A percentile compares a stretch with the other conserved stretches of the same genome.
Conservation (phyloP, 1,140 invertebrate species). For the Saccostrea glomerata region DNA sequence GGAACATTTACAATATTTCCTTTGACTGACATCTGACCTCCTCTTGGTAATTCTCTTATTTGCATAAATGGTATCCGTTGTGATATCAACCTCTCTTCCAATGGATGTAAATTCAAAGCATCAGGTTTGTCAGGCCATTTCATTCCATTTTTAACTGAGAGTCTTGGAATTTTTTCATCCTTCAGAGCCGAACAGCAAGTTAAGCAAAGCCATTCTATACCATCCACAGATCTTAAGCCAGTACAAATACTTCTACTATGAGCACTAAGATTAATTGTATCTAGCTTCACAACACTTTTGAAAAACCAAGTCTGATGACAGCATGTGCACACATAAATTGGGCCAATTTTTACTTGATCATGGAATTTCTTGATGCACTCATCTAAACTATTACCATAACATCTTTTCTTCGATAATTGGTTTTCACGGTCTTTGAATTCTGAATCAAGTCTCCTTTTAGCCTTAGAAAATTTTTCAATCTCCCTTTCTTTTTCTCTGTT, state of each 20-base stretch:
- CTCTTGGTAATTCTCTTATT: slow-evolving; percentile 42
- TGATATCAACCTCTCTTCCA: slow-evolving; percentile 59
- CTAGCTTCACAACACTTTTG: slow-evolving; percentile 45
- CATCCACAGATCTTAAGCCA: slow-evolving; percentile 40
- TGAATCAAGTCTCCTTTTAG: background rate
- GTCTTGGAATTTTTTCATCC: slow-evolving; percentile 25
- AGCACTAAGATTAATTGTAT: background rate
- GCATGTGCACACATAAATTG: slow-evolving; percentile 52
- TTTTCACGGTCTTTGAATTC: background rate
- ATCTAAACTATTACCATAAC: background rate
- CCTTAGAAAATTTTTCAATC: background rate
- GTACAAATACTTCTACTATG: background rate
- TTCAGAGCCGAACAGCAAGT: slow-evolving; percentile 22
- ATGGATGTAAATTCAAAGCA: slow-evolving; percentile 52
- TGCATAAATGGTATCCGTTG: slow-evolving; percentile 49
- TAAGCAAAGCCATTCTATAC: slow-evolving; percentile 41
- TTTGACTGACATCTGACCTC: slow-evolving; percentile 19
- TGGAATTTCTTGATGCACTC: slow-evolving; percentile 35
- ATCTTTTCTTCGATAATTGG: slow-evolving; percentile 16
- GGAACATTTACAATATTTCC: slow-evolving; percentile 39
- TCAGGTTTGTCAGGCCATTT: slow-evolving; percentile 54
- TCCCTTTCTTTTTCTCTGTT: slow-evolving; percentile 8
- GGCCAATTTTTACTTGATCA: slow-evolving; percentile 37
- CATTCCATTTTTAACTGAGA: slow-evolving; percentile 26
- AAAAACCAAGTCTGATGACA: slow-evolving; percentile 59